Conservation (phyloP, 2,113 vertebrate species). For the Cyprinodon variegatus region DNA sequence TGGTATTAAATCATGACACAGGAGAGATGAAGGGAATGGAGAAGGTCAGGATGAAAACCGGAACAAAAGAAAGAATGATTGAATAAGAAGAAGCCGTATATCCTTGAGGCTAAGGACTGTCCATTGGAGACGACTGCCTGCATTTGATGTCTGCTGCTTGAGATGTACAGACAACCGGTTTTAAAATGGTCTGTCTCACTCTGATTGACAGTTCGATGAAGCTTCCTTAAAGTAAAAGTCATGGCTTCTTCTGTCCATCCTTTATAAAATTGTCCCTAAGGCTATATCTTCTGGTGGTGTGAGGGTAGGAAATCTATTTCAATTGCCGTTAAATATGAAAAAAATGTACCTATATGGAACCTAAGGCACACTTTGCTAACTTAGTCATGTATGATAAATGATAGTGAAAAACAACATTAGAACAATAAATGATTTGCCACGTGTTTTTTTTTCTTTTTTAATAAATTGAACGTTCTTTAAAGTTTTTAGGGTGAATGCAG, state of each 20-base stretch:
- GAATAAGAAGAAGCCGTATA: slow-evolving; percentile 45
- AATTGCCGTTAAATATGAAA: background rate
- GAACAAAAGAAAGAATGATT: slow-evolving; percentile 41
- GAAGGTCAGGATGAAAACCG: slow-evolving; percentile 22
- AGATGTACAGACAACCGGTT: slow-evolving; percentile 46
- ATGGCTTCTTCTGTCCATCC: slow-evolving; percentile 17
- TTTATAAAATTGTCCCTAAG: slow-evolving; percentile 21
- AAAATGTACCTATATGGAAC: background rate
- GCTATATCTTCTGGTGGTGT: background rate
- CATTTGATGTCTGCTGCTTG: slow-evolving; percentile 37
- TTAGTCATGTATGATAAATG: background rate
- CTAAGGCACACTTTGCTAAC: slow-evolving; percentile 1
- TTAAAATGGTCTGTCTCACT: slow-evolving; percentile 56
- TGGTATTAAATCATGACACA: slow-evolving; percentile 59
- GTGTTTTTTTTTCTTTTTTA: no score
- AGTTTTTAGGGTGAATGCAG: no score
- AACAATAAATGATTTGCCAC: background rate
- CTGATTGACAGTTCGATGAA: slow-evolving; percentile 63
- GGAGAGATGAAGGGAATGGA: slow-evolving; percentile 37
- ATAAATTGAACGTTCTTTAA: no score
- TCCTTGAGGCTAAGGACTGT: slow-evolving; percentile 54
- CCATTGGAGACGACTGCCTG: slow-evolving; percentile 48
- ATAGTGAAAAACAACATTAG: background rate
- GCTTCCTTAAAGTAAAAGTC: slow-evolving; percentile 44
- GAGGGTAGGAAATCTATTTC: background rate